A percentile compares a stretch with the other conserved stretches of the same genome.
Conservation (phyloP, 1,140 invertebrate species). For the Drosophila virilis region DNA sequence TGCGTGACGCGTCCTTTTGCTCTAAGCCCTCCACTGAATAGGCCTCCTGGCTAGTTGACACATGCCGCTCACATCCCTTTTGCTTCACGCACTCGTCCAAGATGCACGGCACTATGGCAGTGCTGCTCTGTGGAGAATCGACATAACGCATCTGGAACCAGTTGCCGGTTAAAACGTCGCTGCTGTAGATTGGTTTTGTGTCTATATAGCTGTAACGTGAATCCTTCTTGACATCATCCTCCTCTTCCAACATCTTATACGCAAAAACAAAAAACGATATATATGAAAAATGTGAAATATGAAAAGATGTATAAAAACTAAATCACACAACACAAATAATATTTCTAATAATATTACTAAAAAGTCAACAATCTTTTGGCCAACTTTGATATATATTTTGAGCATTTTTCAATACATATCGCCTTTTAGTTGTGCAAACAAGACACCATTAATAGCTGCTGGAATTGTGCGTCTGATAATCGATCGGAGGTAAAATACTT, state of each 20-base stretch:
- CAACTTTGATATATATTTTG: not conserved
- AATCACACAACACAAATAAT: not conserved
- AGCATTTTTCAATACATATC: no score
- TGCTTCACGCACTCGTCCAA: not conserved
- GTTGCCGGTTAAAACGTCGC: slow-evolving; percentile 31
- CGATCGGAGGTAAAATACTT: no score
- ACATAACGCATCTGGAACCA: slow-evolving; percentile 25
- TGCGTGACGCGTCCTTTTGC: not conserved
- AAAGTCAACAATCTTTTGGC: not conserved
- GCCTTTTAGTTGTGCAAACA: no score
- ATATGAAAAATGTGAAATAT: not conserved
- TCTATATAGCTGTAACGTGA: slow-evolving; percentile 29
- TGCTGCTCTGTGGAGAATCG: not conserved
- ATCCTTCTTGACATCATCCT: slow-evolving; percentile 14
- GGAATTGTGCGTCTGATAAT: no score
- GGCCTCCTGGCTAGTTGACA: slow-evolving; percentile 23
- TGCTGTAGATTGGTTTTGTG: slow-evolving; percentile 37
- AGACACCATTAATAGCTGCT: no score
- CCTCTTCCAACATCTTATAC: slow-evolving; percentile 1
- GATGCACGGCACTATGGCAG: slow-evolving; percentile 36
- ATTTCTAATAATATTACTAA: not conserved
- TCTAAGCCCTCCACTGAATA: slow-evolving; percentile 12
- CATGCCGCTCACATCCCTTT: slow-evolving; percentile 22
- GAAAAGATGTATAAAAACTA: not conserved
- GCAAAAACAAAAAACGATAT: not conserved